These are phyloP conservation scores for Daboia siamensis DNA, from an alignment of 2,113 vertebrate species.

Conservation along the genomic window DNA sequence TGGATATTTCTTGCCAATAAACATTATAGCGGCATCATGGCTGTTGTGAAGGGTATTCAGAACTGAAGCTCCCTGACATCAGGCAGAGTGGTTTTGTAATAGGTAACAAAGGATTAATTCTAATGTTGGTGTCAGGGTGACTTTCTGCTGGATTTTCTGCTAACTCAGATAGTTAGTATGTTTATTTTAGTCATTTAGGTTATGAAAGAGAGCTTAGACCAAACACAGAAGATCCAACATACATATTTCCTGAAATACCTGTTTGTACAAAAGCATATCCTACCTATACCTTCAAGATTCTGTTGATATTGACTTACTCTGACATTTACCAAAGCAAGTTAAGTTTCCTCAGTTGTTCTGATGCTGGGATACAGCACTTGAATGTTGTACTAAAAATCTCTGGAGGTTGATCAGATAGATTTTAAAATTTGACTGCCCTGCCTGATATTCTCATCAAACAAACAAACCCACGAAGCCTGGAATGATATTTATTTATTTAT, in stretches of 20 bases:
- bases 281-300: neutral
- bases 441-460: neutral
- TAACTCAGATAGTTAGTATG: neutral
- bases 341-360: neutral
- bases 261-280: neutral
- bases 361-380: neutral
- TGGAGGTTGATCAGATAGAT: neutral
- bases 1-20: neutral
- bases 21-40: neutral
- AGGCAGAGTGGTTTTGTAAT: neutral
- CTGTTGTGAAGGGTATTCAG: neutral
- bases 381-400: neutral
- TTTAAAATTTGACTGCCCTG: neutral
- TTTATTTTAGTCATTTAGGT: neutral
- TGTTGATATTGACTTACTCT: neutral
- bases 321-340: neutral
- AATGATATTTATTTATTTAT: too few relatives aligned
- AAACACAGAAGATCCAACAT: neutral
- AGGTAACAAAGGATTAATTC: neutral
- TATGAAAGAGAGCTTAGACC: neutral
- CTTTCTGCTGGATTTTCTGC: neutral
- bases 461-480: neutral
- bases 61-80: neutral
- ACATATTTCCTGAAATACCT: neutral
- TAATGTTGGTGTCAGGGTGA: neutral